These are phyloP conservation scores for Mechanitis messenoides DNA, from an alignment of 2,888 invertebrate species.

Conservation along the genomic window DNA sequence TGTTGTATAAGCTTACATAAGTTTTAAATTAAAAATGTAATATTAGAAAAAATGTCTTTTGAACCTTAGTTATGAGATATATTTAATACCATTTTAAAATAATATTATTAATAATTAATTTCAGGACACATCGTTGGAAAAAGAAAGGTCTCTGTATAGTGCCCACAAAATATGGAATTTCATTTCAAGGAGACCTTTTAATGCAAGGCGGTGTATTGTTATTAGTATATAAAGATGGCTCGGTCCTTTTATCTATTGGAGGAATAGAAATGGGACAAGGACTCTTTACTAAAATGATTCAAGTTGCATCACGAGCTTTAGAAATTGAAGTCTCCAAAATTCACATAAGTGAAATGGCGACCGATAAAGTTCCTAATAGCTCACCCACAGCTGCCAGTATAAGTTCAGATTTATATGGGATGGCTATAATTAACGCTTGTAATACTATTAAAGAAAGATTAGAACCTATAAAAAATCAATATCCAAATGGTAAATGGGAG, in stretches of 20 bases:
- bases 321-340: conserved; percentile 79
- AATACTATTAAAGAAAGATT: conserved; percentile 79
- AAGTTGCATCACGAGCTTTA: conserved; percentile 83
- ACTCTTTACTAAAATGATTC: conserved; percentile 91
- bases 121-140: conserved; percentile 81
- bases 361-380: conserved; percentile 89
- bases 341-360: conserved; percentile 84
- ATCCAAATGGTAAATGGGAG: conserved; percentile 85
- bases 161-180: conserved; percentile 86
- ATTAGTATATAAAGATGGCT: conserved; percentile 85
- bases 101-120: conserved; percentile 31
- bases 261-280: conserved; percentile 96
- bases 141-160: conserved; percentile 85
- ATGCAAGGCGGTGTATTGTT: conserved; percentile 89
- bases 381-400: conserved; percentile 87
- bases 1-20: no score
- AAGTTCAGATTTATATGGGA: conserved; percentile 88
- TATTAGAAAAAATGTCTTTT: no score
- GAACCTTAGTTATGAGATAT: no score
- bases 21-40: no score
- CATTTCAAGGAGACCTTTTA: conserved; percentile 79
- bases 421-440: conserved; percentile 87
- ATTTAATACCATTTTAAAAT: not conserved
- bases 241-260: conserved; percentile 86
- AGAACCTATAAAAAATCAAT: conserved; percentile 79